Percentiles rank a stretch among this genome's conserved stretches.
Evolutionary conservation across 37 sponge, comb jelly and placozoan genomes (phyloP).

Genomic region (Spongia lamella): DNA sequence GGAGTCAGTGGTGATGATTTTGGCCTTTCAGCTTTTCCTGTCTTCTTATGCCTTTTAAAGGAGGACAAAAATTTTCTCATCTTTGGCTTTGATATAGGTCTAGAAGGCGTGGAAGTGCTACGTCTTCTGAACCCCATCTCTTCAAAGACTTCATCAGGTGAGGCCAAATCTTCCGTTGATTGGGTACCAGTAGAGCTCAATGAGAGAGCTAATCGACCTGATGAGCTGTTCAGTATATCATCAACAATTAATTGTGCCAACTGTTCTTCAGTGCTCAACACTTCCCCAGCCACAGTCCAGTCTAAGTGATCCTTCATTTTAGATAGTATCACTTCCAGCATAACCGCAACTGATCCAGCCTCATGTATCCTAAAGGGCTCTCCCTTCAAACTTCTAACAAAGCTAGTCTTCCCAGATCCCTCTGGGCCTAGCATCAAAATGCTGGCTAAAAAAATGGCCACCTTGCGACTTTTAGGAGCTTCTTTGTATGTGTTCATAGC

Average conservation of each 20-base stretch:
- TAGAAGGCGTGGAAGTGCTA: too few species aligned
- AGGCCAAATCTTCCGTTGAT: too few species aligned
- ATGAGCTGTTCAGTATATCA: conserved; percentile 43
- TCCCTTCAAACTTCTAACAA: conserved; percentile 46
- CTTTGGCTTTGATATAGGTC: too few species aligned
- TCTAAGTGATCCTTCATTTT: conserved; percentile 12
- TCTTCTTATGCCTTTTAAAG: too few species aligned
- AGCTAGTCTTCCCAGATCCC: conserved; percentile 83
- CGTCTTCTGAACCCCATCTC: too few species aligned
- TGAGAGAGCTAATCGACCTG: too few species aligned
- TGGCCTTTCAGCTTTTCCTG: too few species aligned
- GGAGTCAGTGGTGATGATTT: neutral
- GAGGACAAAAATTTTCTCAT: too few species aligned
- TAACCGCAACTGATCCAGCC: conserved; percentile 15
- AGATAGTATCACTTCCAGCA: conserved; percentile 2
- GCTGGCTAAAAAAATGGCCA: conserved; percentile 42
- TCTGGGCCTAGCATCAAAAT: conserved; percentile 59
- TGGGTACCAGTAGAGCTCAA: too few species aligned
- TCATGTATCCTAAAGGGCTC: conserved; percentile 54
- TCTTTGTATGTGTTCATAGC: conserved; percentile 51
- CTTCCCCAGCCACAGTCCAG: conserved; percentile 30
- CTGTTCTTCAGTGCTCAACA: conserved; percentile 55
- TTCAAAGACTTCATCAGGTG: too few species aligned
- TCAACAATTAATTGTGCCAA: conserved; percentile 50
- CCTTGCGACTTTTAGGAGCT: conserved; percentile 42